A percentile compares a stretch with the other conserved stretches of the same genome.
phyloP scores from a whole-genome alignment of 2,113 vertebrate species.

The Cygnus buccinator region DNA sequence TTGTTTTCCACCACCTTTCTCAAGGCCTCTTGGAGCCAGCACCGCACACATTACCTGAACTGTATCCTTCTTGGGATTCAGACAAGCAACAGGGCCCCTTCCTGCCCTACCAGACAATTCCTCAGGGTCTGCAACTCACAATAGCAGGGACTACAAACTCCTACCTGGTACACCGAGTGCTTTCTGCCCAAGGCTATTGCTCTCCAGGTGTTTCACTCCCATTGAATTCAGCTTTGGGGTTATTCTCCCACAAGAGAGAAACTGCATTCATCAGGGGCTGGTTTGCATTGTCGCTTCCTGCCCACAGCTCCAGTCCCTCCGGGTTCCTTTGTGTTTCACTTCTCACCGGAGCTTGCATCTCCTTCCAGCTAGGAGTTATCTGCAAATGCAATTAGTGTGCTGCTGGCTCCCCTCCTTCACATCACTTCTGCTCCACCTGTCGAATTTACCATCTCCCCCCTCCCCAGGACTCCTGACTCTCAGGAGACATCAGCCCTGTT shows the following conservation, averaged over 20 bases:
- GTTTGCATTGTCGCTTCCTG: not conserved
- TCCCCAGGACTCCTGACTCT: not conserved
- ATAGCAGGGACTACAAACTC: not conserved
- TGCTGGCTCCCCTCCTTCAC: not conserved
- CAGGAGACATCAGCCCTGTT: not conserved
- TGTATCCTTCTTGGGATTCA: not conserved
- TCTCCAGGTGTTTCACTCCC: conserved; percentile 9
- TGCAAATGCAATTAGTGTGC: not conserved
- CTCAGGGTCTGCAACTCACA: not conserved
- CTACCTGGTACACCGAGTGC: not conserved
- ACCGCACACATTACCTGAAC: not conserved
- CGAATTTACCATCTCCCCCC: not conserved
- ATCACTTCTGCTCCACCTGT: not conserved
- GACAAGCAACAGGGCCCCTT: not conserved
- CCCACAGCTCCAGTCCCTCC: not conserved
- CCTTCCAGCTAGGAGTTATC: not conserved
- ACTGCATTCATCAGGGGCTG: not conserved
- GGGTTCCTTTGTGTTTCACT: not conserved
- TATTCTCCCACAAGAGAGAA: not conserved
- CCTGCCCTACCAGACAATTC: not conserved
- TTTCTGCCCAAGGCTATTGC: not conserved
- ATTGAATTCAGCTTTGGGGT: not conserved
- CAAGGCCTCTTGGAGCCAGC: not conserved
- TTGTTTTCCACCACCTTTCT: not conserved
- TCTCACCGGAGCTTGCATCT: not conserved